Conservation (phyloP, 2,797 vertebrate species). For the Microchirus variegatus region DNA sequence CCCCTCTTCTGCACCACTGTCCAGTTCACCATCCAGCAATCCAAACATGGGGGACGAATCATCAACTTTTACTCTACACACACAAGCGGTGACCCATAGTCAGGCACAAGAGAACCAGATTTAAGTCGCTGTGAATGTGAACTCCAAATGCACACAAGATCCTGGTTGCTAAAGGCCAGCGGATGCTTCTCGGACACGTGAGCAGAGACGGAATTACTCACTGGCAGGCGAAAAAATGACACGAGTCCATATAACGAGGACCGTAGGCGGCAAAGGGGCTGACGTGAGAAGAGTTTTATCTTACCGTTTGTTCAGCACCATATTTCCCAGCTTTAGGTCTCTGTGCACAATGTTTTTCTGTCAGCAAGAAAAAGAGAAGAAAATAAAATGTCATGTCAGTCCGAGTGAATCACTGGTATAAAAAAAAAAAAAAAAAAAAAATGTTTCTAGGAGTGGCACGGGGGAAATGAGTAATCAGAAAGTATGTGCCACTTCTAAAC, state of each 20-base stretch:
- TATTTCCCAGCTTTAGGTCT: slow-evolving; percentile 99
- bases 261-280: slow-evolving; percentile 17
- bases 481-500: slow-evolving; percentile 28
- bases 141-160: slow-evolving; percentile 46
- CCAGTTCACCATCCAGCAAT: slow-evolving; percentile 34
- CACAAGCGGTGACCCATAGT: slow-evolving; percentile 17
- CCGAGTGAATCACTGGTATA: slow-evolving; percentile 52
- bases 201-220: slow-evolving; percentile 29
- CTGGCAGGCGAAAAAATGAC: slow-evolving; percentile 45
- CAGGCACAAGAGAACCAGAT: slow-evolving; percentile 25
- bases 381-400: slow-evolving; percentile 29
- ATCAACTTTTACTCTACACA: slow-evolving; percentile 53
- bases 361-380: slow-evolving; percentile 68
- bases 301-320: slow-evolving; percentile 99
- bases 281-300: slow-evolving; percentile 38
- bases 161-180: slow-evolving; percentile 22
- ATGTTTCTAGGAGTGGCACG: slow-evolving; percentile 63
- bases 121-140: slow-evolving; percentile 48
- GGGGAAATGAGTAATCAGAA: slow-evolving; percentile 59
- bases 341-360: slow-evolving; percentile 99
- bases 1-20: slow-evolving; percentile 40
- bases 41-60: slow-evolving; percentile 56
- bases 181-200: slow-evolving; percentile 15
- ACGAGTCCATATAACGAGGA: slow-evolving; percentile 20
- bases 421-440: slow-evolving; percentile 64